Conservation (phyloP, 2,888 invertebrate species). For the Slavum lentiscoides region DNA sequence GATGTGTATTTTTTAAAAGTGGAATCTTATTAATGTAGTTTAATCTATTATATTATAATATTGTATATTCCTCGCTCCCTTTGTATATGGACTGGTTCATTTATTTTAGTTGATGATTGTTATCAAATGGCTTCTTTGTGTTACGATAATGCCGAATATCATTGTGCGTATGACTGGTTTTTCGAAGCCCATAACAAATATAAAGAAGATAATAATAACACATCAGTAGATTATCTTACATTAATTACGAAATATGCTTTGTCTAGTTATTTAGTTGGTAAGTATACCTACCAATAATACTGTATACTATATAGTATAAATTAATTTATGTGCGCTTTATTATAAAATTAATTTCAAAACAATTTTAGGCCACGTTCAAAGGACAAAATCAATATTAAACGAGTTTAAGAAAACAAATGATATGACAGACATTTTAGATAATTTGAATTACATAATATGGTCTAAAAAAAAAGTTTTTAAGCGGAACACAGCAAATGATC, state of each 20-base stretch:
- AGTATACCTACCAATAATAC: neutral
- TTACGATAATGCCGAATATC: slow-evolving; percentile 22
- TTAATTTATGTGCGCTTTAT: too few species aligned
- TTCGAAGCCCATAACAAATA: neutral
- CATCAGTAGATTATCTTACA: neutral
- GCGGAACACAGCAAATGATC: slow-evolving; percentile 26
- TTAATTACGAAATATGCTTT: neutral
- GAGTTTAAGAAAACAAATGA: neutral
- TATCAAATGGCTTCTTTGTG: slow-evolving; percentile 20
- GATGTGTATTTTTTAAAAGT: too few species aligned
- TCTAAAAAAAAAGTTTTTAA: neutral
- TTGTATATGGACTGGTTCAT: neutral
- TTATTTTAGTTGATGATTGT: slow-evolving; percentile 19
- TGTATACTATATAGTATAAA: neutral
- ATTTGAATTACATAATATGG: neutral
- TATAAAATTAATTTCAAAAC: neutral
- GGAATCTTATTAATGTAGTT: too few species aligned
- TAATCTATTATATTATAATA: too few species aligned
- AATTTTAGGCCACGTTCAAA: neutral
- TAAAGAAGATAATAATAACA: neutral
- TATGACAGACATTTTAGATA: neutral
- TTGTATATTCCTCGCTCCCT: too few species aligned
- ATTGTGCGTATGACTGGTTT: slow-evolving; percentile 23
- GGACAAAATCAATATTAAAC: neutral
- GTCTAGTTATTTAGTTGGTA: slow-evolving; percentile 26